Conservation (phyloP, 2,113 vertebrate species). For the Coreoperca whiteheadi region DNA sequence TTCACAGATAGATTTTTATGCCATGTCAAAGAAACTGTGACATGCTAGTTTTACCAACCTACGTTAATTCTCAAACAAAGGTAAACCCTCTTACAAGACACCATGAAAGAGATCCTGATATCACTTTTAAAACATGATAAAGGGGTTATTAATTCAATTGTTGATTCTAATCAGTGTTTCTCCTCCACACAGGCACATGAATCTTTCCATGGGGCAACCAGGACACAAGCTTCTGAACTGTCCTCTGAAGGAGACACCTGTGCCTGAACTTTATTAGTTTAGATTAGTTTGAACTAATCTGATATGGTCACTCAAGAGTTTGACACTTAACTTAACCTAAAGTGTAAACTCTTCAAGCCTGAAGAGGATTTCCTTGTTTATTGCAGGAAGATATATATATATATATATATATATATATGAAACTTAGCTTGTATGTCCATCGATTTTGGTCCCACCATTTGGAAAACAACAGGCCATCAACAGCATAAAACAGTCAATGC, state of each 20-base stretch:
- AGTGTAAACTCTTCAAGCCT: constrained; percentile 11
- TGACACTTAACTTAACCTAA: neutral
- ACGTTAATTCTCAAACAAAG: constrained; percentile 26
- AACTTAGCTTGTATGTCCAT: constrained; percentile 15
- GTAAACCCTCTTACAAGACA: constrained; percentile 24
- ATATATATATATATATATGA: no score
- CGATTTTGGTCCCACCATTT: constrained; percentile 68
- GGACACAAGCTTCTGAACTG: constrained; percentile 1
- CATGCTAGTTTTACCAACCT: constrained; percentile 33
- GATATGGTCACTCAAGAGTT: constrained; percentile 22
- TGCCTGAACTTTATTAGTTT: neutral
- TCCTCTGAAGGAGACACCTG: constrained; percentile 1
- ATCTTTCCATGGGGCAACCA: no score
- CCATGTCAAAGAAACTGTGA: constrained; percentile 23
- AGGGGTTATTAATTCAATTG: constrained; percentile 12
- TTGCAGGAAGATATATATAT: neutral
- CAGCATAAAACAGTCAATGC: constrained; percentile 41
- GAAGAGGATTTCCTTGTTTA: neutral
- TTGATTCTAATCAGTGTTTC: constrained; percentile 2
- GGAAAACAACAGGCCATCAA: constrained; percentile 54
- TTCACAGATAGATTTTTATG: constrained; percentile 26
- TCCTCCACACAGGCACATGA: no score
- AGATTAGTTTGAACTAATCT: constrained; percentile 6
- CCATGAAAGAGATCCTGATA: constrained; percentile 28
- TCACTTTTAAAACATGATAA: constrained; percentile 1